Percentiles rank a stretch among this genome's conserved stretches.
These are phyloP conservation scores for Pyxicephalus adspersus DNA, from an alignment of 2,113 vertebrate genomes.

Conservation along the genomic window DNA sequence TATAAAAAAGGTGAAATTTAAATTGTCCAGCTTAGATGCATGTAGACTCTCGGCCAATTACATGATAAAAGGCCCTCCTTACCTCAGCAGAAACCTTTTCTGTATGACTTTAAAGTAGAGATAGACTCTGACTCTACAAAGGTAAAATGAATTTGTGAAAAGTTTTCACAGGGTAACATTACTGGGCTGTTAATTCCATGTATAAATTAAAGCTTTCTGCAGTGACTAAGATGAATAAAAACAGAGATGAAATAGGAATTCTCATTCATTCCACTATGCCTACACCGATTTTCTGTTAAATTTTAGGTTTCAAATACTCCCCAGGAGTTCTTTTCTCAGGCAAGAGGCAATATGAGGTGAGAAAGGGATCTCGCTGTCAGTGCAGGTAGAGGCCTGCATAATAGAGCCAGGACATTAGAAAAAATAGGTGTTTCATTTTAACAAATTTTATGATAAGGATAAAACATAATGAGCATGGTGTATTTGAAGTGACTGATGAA, in stretches of 20 bases:
- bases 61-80: not conserved
- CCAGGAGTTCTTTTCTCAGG: constrained; percentile 77
- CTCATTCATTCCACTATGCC: constrained; percentile 66
- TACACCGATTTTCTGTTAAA: constrained; percentile 75
- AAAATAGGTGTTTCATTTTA: constrained; percentile 83
- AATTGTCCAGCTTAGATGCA: not conserved
- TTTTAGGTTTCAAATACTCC: constrained; percentile 73
- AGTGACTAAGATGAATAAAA: constrained; percentile 11
- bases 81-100: constrained; percentile 1
- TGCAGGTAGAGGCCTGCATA: constrained; percentile 96
- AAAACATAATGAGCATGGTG: constrained; percentile 81
- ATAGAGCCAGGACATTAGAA: constrained; percentile 74
- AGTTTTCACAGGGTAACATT: not conserved
- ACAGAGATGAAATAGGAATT: constrained; percentile 3
- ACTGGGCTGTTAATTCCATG: constrained; percentile 5
- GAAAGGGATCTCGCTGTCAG: constrained; percentile 86
- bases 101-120: not conserved
- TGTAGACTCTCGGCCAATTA: constrained; percentile 3
- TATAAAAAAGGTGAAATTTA: not conserved
- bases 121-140: constrained; percentile 1
- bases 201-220: constrained; percentile 20
- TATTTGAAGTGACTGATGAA: constrained; percentile 85
- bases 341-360: constrained; percentile 97
- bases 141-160: not conserved
- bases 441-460: constrained; percentile 83